These are phyloP conservation scores for Mesorhabditis spiculigera DNA, from an alignment of 2,888 invertebrate species.

Conservation along the genomic window DNA sequence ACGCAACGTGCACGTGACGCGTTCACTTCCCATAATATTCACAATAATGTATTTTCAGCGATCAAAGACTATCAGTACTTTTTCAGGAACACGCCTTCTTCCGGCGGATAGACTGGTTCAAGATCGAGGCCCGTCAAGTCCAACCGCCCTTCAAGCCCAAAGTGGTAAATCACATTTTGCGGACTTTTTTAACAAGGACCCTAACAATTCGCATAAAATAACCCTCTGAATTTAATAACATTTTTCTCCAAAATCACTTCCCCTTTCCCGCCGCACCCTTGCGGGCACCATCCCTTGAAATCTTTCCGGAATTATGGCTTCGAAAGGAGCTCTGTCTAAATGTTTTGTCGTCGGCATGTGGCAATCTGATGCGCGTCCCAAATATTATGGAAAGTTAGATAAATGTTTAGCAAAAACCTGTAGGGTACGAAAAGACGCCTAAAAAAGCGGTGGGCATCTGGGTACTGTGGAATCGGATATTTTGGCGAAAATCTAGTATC, in stretches of 20 bases:
- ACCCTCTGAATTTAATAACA: background rate
- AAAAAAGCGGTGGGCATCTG: no score
- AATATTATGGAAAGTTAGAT: no score
- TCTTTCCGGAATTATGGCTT: background rate
- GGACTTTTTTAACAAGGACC: background rate
- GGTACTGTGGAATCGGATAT: no score
- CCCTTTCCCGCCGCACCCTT: background rate
- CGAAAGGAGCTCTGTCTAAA: no score
- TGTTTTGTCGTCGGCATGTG: no score
- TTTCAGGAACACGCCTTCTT: slow-evolving; percentile 81
- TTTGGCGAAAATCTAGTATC: no score
- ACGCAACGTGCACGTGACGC: no score
- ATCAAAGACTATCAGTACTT: background rate
- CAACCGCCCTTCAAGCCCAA: slow-evolving; percentile 99
- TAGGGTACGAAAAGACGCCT: no score
- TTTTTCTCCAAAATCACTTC: background rate
- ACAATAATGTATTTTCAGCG: background rate
- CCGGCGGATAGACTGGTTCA: slow-evolving; percentile 93
- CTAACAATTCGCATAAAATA: background rate
- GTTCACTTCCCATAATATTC: background rate
- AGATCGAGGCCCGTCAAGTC: slow-evolving; percentile 90
- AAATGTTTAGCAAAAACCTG: no score
- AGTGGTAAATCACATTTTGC: slow-evolving; percentile 74
- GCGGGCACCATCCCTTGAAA: background rate
- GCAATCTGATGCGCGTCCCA: no score